These are phyloP conservation scores for Leptodactylus fuscus DNA, from an alignment of 2,113 vertebrate species.

Conservation along the genomic window DNA sequence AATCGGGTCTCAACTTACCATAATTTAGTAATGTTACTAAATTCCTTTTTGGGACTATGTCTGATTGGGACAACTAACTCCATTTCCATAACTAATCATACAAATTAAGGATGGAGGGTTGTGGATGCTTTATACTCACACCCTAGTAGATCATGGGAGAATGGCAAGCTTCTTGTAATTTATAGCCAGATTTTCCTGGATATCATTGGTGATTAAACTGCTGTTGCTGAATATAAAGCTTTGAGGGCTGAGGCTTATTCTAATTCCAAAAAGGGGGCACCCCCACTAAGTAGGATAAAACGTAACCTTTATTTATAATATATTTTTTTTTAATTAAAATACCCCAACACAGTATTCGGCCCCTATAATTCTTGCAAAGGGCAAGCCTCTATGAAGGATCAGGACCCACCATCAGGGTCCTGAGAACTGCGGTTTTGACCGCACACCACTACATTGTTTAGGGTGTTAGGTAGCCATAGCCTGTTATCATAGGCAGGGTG, in stretches of 20 bases:
- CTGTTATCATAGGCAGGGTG: no score
- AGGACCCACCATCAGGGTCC: no score
- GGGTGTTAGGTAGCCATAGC: no score
- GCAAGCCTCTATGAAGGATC: no score
- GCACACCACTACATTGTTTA: no score
- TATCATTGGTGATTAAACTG: not conserved
- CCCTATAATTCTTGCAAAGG: no score
- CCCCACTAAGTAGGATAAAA: no score
- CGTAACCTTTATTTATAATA: no score
- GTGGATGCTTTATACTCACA: not conserved
- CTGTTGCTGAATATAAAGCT: not conserved
- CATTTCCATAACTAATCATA: constrained; percentile 54
- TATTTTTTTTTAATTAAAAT: no score
- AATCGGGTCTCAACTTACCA: not conserved
- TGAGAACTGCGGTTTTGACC: no score
- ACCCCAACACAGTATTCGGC: no score
- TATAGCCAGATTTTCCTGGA: not conserved
- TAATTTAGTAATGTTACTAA: not conserved
- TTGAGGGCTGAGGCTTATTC: not conserved
- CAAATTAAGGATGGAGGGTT: not conserved
- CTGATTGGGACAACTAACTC: constrained; percentile 27
- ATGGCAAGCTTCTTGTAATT: not conserved
- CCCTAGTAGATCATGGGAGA: not conserved
- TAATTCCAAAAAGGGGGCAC: no score
- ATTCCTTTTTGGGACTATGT: not conserved